Evolutionary conservation across 2,113 vertebrate species (phyloP), one percentile per base, ranked within the genome.

Genomic region (Oryzias javanicus): DNA sequence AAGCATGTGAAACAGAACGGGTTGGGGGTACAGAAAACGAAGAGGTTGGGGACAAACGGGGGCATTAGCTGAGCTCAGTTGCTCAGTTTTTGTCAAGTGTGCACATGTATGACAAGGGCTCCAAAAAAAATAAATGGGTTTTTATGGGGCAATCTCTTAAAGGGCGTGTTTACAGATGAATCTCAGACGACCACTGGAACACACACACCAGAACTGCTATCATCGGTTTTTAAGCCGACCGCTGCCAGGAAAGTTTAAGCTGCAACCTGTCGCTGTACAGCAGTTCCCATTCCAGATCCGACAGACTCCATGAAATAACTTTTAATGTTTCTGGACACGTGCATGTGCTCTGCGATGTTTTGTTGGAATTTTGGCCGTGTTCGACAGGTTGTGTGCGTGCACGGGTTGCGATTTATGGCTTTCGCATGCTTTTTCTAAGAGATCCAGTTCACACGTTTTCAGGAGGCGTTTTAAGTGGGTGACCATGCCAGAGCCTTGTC

Each of bases 261-360:
- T 54, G 82, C 72, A 60, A 67, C 12, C 24, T 49, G 74, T 75
- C 66, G 68, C 53, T 71, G 72, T 2, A 40, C 27, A 83, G 75
- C 70, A 79, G 78, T 76, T 78, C 55, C 63, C 78, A 74, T 76
- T 81, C 80, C 71, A 81, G 78, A 86, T 82, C 78, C 69, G 60
- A 78, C 78, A 67, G 22, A 58, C 46, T n/a, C 60, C 64, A 42
- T 74, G 75, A 75, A 55, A 55, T 74, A 49, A 60, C 42, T 59
- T 50, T 44, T 18, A 67, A 71, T 60, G 47, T 56, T 61, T 73
- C 17, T 59, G 51, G 70, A 73, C 42, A 50, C 1, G 14, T 55
- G 56, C 19, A 6, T 53, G 58, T n/a, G 20, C 52, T 22, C 47
- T 29, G 54, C 40, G 42, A 55, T 45, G 40, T 58, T 51, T 47